Evolutionary conservation across 64 coral and sea anemone species (phyloP).

Genomic region (Orbicella faveolata): DNA sequence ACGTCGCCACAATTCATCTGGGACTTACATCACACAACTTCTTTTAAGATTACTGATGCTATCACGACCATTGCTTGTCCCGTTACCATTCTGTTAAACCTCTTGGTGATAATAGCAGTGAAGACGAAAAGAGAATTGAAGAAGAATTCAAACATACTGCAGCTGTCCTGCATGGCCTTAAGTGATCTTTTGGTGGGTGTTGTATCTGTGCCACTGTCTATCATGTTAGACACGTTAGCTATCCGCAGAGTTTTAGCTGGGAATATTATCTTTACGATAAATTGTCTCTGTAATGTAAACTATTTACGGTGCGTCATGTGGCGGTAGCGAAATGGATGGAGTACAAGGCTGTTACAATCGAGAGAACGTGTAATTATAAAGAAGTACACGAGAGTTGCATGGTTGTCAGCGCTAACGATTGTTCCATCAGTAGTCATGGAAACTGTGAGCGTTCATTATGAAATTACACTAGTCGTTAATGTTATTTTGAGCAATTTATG

Average conservation of each 20-base stretch:
- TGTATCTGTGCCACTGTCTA: not conserved
- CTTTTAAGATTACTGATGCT: not conserved
- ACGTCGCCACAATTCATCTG: too few relatives aligned
- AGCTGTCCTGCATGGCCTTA: not conserved
- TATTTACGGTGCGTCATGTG: not conserved
- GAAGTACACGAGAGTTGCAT: not conserved
- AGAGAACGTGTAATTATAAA: not conserved
- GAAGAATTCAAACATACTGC: not conserved
- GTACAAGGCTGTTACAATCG: not conserved
- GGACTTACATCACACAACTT: not conserved
- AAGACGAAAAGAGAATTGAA: not conserved
- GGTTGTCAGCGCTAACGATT: not conserved
- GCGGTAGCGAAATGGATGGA: not conserved
- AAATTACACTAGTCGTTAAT: not conserved
- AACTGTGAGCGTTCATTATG: not conserved
- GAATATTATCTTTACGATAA: not conserved
- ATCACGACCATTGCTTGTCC: not conserved
- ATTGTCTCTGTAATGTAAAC: not conserved
- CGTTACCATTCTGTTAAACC: not conserved
- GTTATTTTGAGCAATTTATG: not conserved
- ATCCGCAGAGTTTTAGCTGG: not conserved
- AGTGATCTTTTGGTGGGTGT: not conserved
- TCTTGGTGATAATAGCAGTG: not conserved
- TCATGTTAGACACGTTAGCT: not conserved
- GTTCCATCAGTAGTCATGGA: not conserved